A percentile compares a stretch with the other conserved stretches of the same genome.
phyloP scores from a whole-genome alignment of 2,797 vertebrate genomes.

The Masticophis lateralis region DNA sequence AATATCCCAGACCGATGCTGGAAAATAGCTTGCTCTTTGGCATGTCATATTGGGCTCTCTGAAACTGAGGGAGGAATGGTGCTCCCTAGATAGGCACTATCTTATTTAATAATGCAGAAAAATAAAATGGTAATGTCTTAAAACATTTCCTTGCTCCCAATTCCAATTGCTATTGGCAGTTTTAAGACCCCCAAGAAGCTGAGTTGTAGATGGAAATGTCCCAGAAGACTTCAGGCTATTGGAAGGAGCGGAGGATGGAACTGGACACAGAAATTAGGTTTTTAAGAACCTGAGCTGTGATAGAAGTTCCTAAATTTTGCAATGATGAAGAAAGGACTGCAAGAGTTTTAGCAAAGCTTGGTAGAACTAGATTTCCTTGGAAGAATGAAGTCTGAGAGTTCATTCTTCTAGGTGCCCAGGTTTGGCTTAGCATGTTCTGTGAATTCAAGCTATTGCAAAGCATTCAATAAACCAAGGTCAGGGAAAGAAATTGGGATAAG shows the following conservation, averaged over 20 bases:
- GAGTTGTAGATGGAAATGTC: not conserved
- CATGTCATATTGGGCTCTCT: not conserved
- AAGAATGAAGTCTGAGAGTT: not conserved
- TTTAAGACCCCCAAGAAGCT: not conserved
- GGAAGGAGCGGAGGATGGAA: not conserved
- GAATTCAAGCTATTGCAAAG: not conserved
- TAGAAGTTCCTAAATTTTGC: not conserved
- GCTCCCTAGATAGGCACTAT: not conserved
- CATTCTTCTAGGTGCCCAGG: not conserved
- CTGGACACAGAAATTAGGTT: not conserved
- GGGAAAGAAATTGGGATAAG: too few relatives aligned
- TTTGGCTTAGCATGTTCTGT: not conserved
- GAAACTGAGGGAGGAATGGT: not conserved
- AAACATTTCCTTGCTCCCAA: not conserved
- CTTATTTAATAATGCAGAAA: not conserved
- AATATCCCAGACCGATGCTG: not conserved
- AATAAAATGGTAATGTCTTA: not conserved
- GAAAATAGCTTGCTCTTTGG: not conserved
- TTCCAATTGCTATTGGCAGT: not conserved
- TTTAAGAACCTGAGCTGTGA: not conserved
- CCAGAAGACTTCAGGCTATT: not conserved
- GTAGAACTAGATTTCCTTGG: not conserved
- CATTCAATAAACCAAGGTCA: not conserved
- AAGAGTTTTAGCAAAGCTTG: not conserved
- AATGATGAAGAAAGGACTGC: not conserved